A percentile compares a stretch with the other conserved stretches of the same genome.
Conservation (phyloP, 2,113 vertebrate species). For the Apteryx owenii region DNA sequence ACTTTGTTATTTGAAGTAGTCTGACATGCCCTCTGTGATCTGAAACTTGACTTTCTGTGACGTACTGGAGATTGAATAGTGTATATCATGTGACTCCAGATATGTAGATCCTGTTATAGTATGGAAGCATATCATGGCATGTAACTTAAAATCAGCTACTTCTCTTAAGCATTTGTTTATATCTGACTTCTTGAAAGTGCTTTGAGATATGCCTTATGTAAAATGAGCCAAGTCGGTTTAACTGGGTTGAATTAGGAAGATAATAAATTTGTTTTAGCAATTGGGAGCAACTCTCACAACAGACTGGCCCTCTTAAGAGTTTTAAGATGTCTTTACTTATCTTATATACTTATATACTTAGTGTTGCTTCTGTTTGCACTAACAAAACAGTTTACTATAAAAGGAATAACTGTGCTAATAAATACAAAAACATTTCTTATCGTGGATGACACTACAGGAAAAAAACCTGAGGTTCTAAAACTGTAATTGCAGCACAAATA, state of each 20-base stretch:
- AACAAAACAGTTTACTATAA: neutral
- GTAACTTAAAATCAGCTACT: neutral
- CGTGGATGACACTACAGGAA: neutral
- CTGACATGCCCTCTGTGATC: neutral
- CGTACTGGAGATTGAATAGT: neutral
- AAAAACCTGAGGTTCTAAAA: neutral
- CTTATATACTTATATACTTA: no score
- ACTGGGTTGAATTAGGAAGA: neutral
- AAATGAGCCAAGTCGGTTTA: neutral
- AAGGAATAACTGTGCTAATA: neutral
- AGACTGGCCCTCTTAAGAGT: neutral
- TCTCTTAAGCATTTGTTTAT: neutral
- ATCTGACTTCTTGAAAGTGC: neutral
- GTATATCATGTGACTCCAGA: neutral
- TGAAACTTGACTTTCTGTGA: neutral
- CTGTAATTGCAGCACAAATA: neutral
- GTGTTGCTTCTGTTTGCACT: neutral
- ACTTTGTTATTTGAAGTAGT: neutral
- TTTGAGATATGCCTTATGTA: neutral
- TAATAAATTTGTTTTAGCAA: neutral
- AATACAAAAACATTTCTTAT: neutral
- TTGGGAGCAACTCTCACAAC: neutral
- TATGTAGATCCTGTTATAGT: neutral
- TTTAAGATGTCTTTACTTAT: neutral
- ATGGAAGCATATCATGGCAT: neutral